phyloP scores from a whole-genome alignment of 1,140 invertebrate genomes.

The Trinorchestia longiramus region DNA sequence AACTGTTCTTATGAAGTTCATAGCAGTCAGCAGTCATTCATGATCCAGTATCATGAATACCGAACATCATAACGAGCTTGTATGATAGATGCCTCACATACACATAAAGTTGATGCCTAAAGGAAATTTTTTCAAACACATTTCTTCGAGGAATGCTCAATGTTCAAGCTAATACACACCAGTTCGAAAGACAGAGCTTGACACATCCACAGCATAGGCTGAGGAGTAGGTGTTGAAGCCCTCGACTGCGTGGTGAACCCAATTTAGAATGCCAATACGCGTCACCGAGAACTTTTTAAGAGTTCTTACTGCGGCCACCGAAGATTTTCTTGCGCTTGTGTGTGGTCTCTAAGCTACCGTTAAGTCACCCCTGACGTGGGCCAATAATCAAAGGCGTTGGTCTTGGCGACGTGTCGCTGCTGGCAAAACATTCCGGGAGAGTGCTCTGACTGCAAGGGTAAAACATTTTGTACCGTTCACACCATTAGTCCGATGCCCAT shows the following conservation, averaged over 20 bases:
- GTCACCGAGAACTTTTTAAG: conserved; percentile 4
- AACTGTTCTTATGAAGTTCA: conserved; percentile 23
- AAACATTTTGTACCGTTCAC: background rate
- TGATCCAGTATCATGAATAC: background rate
- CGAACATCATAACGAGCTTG: background rate
- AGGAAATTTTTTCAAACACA: background rate
- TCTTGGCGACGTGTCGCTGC: conserved; percentile 21
- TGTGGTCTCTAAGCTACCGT: conserved; percentile 49
- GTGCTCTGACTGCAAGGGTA: background rate
- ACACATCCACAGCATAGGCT: background rate
- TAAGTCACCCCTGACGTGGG: conserved; percentile 40
- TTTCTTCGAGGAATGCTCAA: background rate
- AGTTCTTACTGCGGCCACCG: conserved; percentile 15
- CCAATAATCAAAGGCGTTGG: conserved; percentile 24
- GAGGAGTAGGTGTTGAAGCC: background rate
- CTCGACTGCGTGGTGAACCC: background rate
- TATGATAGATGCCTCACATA: background rate
- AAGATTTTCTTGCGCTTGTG: background rate
- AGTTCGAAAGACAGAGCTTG: background rate
- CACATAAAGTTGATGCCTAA: background rate
- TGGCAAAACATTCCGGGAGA: background rate
- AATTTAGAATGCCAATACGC: conserved; percentile 46
- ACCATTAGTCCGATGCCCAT: background rate
- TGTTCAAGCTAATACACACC: background rate
- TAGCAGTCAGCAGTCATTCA: background rate